phyloP scores from a whole-genome alignment of 2,113 vertebrate genomes.

The Myrmecobius fasciatus region DNA sequence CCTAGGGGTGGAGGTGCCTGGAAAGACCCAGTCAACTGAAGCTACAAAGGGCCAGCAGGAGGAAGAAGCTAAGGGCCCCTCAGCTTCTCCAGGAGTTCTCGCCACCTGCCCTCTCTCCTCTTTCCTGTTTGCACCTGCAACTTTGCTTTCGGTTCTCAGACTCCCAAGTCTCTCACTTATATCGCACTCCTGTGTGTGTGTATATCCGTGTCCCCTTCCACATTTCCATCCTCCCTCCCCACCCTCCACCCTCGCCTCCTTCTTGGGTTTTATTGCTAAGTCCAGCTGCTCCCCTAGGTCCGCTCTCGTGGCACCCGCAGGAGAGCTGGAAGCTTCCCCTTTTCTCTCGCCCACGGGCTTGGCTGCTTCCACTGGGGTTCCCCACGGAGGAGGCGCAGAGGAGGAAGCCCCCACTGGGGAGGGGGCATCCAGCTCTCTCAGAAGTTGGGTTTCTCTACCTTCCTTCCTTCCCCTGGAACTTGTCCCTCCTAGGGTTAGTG shows the following conservation, averaged over 20 bases:
- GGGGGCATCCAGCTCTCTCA: not conserved
- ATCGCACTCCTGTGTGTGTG: not conserved
- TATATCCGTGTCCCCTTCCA: not conserved
- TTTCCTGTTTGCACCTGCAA: slow-evolving; percentile 51
- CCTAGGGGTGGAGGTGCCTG: not conserved
- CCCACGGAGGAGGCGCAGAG: not conserved
- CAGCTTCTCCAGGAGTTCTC: slow-evolving; percentile 38
- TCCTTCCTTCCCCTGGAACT: not conserved
- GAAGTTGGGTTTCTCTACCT: not conserved
- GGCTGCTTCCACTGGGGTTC: not conserved
- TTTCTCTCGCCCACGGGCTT: not conserved
- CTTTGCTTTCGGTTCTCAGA: slow-evolving; percentile 30
- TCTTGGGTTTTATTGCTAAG: no score
- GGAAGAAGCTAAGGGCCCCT: not conserved
- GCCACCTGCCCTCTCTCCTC: not conserved
- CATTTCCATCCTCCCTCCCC: not conserved
- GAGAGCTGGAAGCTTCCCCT: not conserved
- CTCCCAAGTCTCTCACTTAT: not conserved
- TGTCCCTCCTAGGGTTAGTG: not conserved
- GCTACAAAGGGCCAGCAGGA: not conserved
- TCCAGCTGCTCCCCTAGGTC: not conserved
- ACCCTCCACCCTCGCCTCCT: not conserved
- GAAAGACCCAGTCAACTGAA: not conserved
- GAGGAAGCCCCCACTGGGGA: not conserved
- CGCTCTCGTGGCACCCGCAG: not conserved